Conservation (phyloP, 2,113 vertebrate genomes). For the Climacteris rufus region DNA sequence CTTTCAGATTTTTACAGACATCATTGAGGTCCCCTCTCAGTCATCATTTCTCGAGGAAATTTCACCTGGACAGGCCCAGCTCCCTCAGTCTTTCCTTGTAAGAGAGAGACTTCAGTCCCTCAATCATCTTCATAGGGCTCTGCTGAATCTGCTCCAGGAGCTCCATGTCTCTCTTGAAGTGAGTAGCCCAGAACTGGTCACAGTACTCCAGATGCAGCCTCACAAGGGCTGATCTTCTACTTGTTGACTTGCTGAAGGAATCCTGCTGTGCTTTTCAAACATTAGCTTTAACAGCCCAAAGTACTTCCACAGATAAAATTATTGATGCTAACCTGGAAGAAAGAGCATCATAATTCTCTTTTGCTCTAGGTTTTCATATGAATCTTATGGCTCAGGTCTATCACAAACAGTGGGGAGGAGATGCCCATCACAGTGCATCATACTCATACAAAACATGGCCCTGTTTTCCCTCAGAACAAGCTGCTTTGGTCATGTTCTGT, state of each 20-base stretch:
- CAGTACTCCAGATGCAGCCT: background rate
- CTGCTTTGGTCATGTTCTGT: background rate
- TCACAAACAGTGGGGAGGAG: background rate
- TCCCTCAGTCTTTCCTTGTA: background rate
- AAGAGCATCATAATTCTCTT: background rate
- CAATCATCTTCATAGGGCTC: background rate
- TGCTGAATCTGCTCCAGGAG: background rate
- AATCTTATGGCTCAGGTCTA: background rate
- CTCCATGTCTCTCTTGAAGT: background rate
- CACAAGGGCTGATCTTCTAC: background rate
- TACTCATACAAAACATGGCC: background rate
- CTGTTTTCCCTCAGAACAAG: background rate
- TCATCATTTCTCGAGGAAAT: background rate
- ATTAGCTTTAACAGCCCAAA: background rate
- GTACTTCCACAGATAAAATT: background rate
- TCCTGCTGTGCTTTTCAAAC: background rate
- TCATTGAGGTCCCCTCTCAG: background rate
- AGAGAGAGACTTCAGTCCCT: background rate
- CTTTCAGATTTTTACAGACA: background rate
- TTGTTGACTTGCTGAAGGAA: background rate
- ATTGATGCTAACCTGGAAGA: background rate
- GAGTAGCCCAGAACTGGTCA: too few relatives aligned
- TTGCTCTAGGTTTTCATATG: background rate
- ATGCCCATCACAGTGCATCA: rapidly evolving
- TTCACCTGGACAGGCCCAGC: background rate